Conservation (phyloP, 2,888 invertebrate genomes). For the Aphodius sticticus region DNA sequence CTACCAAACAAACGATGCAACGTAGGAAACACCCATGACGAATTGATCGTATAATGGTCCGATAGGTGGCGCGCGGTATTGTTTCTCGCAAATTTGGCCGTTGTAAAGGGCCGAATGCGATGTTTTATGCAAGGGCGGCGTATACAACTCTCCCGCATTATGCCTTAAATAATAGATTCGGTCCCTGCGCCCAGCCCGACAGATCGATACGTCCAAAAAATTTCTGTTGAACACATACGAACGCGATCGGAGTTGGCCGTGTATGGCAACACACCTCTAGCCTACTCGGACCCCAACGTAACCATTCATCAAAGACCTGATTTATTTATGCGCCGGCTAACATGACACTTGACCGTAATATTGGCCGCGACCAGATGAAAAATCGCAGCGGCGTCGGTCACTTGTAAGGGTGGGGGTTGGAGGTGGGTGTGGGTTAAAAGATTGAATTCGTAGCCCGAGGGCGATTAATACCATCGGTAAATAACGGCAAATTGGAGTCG, state of each 20-base stretch:
- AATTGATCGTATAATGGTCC: not conserved
- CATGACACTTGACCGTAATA: constrained; percentile 4
- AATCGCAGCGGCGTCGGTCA: not conserved
- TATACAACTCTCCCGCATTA: not conserved
- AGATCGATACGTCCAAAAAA: not conserved
- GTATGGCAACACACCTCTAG: not conserved
- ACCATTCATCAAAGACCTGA: not conserved
- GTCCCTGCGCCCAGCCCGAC: not conserved
- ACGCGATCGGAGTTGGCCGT: not conserved
- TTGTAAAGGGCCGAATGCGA: not conserved
- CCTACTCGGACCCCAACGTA: not conserved
- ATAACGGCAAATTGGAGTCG: not conserved
- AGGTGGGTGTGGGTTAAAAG: not conserved
- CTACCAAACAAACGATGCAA: not conserved
- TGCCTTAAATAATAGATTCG: not conserved
- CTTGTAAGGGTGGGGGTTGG: not conserved
- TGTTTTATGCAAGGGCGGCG: not conserved
- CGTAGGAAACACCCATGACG: not conserved
- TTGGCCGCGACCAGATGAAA: not conserved
- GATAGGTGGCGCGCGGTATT: not conserved
- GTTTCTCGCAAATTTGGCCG: not conserved
- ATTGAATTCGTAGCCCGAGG: not conserved
- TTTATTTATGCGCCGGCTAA: not conserved
- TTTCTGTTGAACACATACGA: not conserved
- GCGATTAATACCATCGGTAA: constrained; percentile 4